Evolutionary conservation across 2,113 vertebrate genomes (phyloP).

Genomic region (Myotis brandtii): DNA sequence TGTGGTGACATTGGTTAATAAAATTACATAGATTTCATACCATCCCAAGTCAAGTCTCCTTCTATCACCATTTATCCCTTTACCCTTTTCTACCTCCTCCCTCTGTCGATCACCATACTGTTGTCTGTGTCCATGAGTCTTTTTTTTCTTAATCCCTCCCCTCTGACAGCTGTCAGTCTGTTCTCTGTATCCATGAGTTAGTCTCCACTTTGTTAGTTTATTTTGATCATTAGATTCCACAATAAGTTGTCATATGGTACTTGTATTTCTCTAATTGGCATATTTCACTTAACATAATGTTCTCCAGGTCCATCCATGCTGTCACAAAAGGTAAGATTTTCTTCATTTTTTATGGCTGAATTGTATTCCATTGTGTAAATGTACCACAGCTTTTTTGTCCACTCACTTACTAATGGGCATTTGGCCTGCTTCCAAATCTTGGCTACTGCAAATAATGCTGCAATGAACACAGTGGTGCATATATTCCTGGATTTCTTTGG

Average conservation of each 20-base stretch:
- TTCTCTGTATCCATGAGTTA: background rate
- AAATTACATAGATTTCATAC: background rate
- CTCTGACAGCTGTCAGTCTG: background rate
- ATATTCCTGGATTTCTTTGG: background rate
- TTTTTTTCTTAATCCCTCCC: background rate
- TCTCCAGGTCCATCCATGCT: background rate
- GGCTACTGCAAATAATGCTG: background rate
- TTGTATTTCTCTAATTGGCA: background rate
- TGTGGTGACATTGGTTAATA: no score
- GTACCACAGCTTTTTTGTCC: background rate
- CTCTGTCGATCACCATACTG: background rate
- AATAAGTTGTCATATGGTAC: background rate
- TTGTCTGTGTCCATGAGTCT: background rate
- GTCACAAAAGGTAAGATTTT: background rate
- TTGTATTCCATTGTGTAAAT: background rate
- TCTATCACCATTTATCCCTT: background rate
- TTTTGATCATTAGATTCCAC: background rate
- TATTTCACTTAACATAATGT: background rate
- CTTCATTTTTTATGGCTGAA: background rate
- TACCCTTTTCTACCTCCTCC: background rate
- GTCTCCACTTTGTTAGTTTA: background rate
- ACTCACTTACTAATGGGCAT: background rate
- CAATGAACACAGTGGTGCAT: background rate
- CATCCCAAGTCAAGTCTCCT: background rate
- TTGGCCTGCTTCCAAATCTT: background rate